Evolutionary conservation across 2,797 vertebrate genomes (phyloP), one percentile per base, ranked within the genome.

Genomic region (Peromyscus eremicus): DNA sequence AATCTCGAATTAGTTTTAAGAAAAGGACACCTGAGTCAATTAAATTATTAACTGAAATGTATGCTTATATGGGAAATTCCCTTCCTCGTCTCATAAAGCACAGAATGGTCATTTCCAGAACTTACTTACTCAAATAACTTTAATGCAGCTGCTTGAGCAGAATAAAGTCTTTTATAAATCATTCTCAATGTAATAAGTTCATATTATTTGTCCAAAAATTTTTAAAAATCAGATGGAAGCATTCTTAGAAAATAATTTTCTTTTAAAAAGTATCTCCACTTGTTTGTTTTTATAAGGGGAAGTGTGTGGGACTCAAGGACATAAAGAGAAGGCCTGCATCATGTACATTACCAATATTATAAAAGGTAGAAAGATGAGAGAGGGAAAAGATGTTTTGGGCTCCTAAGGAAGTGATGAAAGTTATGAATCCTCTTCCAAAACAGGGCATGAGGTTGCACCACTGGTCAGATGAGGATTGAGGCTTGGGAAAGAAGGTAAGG

Each of bases 11-110:
- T 66, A 16, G 34, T n/a, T 37, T 66, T 89, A 43, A 40, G 71
- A 80, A 86, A 77, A 57, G 49, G 27, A 40, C 11, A 21, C 62
- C 40, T 86, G 46, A 89, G 43, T 11, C 16, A 70, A 52, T 71
- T 71, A 91, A 83, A 52, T 79, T 46, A 88, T 91, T 88, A 91
- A 80, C 84, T 83, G 25, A 23, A 71, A 2, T 55, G n/a, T 60
- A 17, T 64, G 12, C 64, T 88, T 55, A 4, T 46, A 1, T 43
- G 10, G 29, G 7, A 5, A 52, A 73, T 83, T 49, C 27, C 29
- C 9, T 75, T 88, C 49, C 23, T 75, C 21, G 94, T 64, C 0
- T 4, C 6, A 71, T 29, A 88, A 71, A 88, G 81, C 49, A 43
- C 2, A 29, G 8, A 9, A 11, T 49, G 19, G 14, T 2, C 6